Evolutionary conservation across 2,888 invertebrate species (phyloP), one percentile per base, ranked within the genome.

Genomic region (Agriopis aurantiaria): DNA sequence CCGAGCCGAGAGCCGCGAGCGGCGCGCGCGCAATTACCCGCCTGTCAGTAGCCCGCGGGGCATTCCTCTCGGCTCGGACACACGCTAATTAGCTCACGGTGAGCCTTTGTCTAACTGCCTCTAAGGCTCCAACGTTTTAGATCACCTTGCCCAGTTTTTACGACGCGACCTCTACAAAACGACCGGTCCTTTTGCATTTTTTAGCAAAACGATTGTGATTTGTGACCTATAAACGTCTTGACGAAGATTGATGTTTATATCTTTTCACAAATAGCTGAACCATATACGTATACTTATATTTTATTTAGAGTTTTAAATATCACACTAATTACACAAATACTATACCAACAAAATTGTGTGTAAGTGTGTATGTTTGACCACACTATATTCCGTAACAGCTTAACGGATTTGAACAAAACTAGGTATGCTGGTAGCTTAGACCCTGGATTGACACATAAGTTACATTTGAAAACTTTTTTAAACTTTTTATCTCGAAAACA

Each of bases 111-210:
- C 91, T 69, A 69, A 65, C 60, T 53, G 60, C 56, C 69, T 53
- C 48, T 48, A 46, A 45, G 57, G 45, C 45, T 14, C 17, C 91
- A 91, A 90, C 89, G 63, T 64, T 67, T 68, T 66, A 88, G 85
- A 85, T 91, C 91, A 91, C 92, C 92, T 92, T 92, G 92, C 84
- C 79, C 75, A 78, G 80, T 88, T 88, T 90, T 89, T 88, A 88
- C 85, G 83, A 85, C 76, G 75, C 84, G 88, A 88, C 90, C 91
- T 91, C 85, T 85, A 76, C 70, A 73, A 80, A 83, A 90, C 85
- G 88, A 87, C 87, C 76, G 82, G 83, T 87, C 88, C 81, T 86
- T 89, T 88, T 84, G 83, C 81, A 58, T 78, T 69, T 75, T 69
- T 72, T 73, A 67, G 68, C 69, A 66, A 72, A 75, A 71, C 67